Percentiles rank a stretch among this genome's conserved stretches.
These are phyloP conservation scores for Empidonax traillii DNA, from an alignment of 2,113 vertebrate species.

Conservation along the genomic window DNA sequence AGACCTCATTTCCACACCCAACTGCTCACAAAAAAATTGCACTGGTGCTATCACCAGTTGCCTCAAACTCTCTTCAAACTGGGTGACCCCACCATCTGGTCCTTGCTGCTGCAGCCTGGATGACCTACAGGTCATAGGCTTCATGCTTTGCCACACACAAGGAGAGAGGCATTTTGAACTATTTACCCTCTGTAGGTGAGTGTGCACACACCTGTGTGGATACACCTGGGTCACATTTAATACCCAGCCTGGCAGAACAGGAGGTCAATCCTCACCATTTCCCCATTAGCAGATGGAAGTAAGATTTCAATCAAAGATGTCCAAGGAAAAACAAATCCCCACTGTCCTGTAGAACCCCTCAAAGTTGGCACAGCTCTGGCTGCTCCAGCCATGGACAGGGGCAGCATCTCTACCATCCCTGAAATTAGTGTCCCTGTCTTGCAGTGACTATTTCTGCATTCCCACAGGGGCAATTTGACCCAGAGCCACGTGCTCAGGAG, in stretches of 20 bases:
- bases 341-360: not conserved
- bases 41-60: constrained; percentile 24
- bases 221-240: not conserved
- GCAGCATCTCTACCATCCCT: not conserved
- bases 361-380: not conserved
- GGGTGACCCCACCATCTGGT: constrained; percentile 35
- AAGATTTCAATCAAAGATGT: not conserved
- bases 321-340: not conserved
- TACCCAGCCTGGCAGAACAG: not conserved
- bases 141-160: not conserved
- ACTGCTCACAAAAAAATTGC: constrained; percentile 40
- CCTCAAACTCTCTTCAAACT: not conserved
- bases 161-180: not conserved
- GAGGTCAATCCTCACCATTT: not conserved
- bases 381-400: not conserved
- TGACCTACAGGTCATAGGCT: not conserved
- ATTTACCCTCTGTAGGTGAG: not conserved
- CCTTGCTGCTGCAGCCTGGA: not conserved
- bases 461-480: not conserved
- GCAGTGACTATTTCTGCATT: not conserved
- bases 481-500: not conserved
- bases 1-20: constrained; percentile 63
- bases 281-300: not conserved
- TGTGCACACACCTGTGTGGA: not conserved
- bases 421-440: not conserved